Evolutionary conservation across 2,888 invertebrate genomes (phyloP).

Genomic region (Fabriciana adippe): DNA sequence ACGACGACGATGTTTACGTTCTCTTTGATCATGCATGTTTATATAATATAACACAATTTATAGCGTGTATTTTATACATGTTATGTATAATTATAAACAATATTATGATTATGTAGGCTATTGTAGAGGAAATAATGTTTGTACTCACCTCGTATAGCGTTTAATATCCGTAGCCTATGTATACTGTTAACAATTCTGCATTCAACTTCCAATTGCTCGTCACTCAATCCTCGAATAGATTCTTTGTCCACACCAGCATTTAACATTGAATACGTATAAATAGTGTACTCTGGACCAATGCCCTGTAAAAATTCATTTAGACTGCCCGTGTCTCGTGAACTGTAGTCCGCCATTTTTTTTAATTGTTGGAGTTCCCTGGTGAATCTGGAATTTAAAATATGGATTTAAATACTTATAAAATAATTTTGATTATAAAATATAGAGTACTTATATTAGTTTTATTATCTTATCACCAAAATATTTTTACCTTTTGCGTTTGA

Average conservation of each 20-base stretch:
- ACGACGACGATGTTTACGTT: slow-evolving; percentile 10
- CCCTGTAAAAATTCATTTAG: slow-evolving; percentile 92
- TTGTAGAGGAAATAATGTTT: slow-evolving; percentile 13
- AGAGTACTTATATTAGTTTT: too few relatives aligned
- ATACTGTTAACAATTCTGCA: slow-evolving; percentile 97
- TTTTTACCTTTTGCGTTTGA: slow-evolving; percentile 90
- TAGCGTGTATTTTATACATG: background rate
- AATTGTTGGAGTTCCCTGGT: slow-evolving; percentile 95
- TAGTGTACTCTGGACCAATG: slow-evolving; percentile 94
- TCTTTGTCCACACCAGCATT: slow-evolving; percentile 97
- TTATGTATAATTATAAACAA: slow-evolving; percentile 21
- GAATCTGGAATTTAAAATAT: slow-evolving; percentile 84
- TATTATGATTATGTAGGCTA: background rate
- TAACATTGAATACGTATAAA: slow-evolving; percentile 98
- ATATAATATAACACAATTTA: slow-evolving; percentile 18
- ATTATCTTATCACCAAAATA: background rate
- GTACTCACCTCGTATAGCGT: slow-evolving; percentile 88
- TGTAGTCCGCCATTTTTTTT: slow-evolving; percentile 98
- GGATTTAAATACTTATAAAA: background rate
- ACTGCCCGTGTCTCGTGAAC: slow-evolving; percentile 95
- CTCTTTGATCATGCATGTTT: slow-evolving; percentile 14
- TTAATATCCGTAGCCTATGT: slow-evolving; percentile 94
- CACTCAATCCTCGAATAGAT: slow-evolving; percentile 91
- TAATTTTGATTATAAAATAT: background rate
- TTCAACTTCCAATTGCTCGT: slow-evolving; percentile 94